Evolutionary conservation across 2,888 invertebrate genomes (phyloP).

Genomic region (Chalcis sispes): DNA sequence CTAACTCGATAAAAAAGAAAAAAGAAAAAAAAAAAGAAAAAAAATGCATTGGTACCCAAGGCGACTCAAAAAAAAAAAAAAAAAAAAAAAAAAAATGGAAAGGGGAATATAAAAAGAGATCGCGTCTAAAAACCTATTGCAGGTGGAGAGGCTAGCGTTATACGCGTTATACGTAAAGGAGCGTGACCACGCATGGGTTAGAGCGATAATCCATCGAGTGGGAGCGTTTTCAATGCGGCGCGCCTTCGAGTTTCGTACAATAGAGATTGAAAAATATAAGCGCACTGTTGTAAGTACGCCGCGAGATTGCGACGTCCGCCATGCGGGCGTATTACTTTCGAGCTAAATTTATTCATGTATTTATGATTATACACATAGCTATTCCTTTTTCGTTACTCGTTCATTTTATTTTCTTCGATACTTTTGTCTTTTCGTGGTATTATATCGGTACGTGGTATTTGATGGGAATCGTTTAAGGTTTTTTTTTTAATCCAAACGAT

Average conservation of each 20-base stretch:
- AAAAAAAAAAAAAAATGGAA: not conserved
- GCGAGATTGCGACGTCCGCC: not conserved
- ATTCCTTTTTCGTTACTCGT: not conserved
- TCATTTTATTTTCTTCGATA: too few species aligned
- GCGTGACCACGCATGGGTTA: slow-evolving; percentile 69
- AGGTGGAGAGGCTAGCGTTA: too few species aligned
- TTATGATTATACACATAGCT: not conserved
- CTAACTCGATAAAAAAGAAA: too few species aligned
- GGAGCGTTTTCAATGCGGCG: slow-evolving; percentile 23
- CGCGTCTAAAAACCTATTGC: slow-evolving; percentile 46
- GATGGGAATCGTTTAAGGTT: too few species aligned
- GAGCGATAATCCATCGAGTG: slow-evolving; percentile 64
- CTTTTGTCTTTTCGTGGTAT: too few species aligned
- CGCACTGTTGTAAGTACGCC: not conserved
- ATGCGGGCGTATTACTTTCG: slow-evolving; percentile 45
- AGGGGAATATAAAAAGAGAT: slow-evolving; percentile 1
- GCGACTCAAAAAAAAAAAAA: not conserved
- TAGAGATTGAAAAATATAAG: slow-evolving; percentile 27
- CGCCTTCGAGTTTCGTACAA: too few species aligned
- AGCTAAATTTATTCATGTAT: too few species aligned
- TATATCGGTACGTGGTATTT: too few species aligned
- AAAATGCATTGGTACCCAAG: slow-evolving; percentile 1
- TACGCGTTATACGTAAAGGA: not conserved
- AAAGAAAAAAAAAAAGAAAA: too few species aligned
- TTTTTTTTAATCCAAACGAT: too few species aligned